Base-by-base conservation (phyloP, 2,888 invertebrate species). In the Drosophila niveifrons region DNA sequence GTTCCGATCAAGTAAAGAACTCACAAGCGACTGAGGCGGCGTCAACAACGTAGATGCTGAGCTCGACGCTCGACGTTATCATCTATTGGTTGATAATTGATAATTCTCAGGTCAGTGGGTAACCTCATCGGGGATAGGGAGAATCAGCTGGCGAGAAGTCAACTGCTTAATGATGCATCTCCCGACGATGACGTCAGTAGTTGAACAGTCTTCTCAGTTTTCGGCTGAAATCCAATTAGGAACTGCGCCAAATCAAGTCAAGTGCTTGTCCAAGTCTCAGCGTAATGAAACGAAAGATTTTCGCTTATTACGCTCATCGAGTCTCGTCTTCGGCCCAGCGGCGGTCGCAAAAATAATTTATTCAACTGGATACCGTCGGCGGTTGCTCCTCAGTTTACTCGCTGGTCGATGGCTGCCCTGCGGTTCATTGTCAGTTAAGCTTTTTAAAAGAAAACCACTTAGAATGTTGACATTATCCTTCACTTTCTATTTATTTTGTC, bases 391-490 rank as follows among this genome's bases (percentile, higher is more conserved):
- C 39, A 8, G 39, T 41, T 13, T 6, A 15, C 39, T 41, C 39
- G 28, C 43, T 50, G 62, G 58, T 62, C 75, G 61, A 50, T 59
- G 76, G 61, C 88, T 89, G 87, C 85, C 84, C 89, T 85, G 84
- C 89, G 89, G 84, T 85, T 85, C 84, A 85, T 89, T 85, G 89
- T 85, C 82, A 79, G 80, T 83, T 88, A 81, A 90, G 89, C 87
- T 84, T 84, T 82, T 78, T 77, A 78, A 82, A 89, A 88, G 82
- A 89, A 88, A 90, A 89, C 82, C 86, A 89, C 89, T 91, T 90
- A 86, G 88, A 86, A 80, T 90, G 85, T 91, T 90, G 91, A 90
- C 89, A 88, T 88, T 90, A 89, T 88, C 76, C 81, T 88, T 80
- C 80, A 82, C 76, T 76, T 79, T 80, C 75, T 89, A 81, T 90